phyloP scores from a whole-genome alignment of 37 sponge, comb jelly and placozoan genomes.

The Spongia lamella region DNA sequence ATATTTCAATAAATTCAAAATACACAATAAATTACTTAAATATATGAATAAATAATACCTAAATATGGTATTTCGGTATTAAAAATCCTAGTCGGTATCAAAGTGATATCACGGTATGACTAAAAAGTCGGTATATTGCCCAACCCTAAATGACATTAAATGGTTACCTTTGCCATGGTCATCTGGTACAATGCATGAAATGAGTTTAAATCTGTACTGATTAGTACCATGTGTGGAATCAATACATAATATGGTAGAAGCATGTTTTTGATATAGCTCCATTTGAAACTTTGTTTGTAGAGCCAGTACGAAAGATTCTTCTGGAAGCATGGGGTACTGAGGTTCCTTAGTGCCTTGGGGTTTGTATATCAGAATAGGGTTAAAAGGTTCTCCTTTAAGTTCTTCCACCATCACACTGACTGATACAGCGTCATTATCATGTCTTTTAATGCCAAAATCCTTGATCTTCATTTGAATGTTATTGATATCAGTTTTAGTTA shows the following conservation, averaged over 20 bases:
- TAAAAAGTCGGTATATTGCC: too few species aligned
- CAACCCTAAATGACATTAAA: background rate
- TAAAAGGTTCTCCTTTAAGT: background rate
- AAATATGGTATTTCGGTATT: too few species aligned
- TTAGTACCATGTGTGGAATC: constrained; percentile 47
- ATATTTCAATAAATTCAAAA: too few species aligned
- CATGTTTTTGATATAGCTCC: constrained; percentile 10
- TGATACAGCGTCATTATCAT: constrained; percentile 14
- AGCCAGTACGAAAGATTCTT: constrained; percentile 1
- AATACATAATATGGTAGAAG: constrained; percentile 24
- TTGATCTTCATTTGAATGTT: constrained; percentile 17
- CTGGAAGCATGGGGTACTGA: background rate
- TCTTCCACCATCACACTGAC: constrained; percentile 1
- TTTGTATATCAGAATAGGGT: constrained; percentile 8
- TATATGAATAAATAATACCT: too few species aligned
- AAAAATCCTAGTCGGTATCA: too few species aligned
- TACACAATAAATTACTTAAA: too few species aligned
- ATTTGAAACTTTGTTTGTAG: constrained; percentile 27
- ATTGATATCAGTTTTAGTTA: constrained; percentile 5
- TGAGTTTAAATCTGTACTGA: constrained; percentile 27
- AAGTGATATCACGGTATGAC: too few species aligned
- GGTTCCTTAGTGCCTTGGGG: background rate
- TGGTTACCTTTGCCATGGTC: constrained; percentile 27
- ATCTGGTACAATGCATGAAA: constrained; percentile 27
- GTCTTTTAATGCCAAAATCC: constrained; percentile 10